Conservation (phyloP, 53 echinoderm and acorn worm species). For the Astropecten irregularis region DNA sequence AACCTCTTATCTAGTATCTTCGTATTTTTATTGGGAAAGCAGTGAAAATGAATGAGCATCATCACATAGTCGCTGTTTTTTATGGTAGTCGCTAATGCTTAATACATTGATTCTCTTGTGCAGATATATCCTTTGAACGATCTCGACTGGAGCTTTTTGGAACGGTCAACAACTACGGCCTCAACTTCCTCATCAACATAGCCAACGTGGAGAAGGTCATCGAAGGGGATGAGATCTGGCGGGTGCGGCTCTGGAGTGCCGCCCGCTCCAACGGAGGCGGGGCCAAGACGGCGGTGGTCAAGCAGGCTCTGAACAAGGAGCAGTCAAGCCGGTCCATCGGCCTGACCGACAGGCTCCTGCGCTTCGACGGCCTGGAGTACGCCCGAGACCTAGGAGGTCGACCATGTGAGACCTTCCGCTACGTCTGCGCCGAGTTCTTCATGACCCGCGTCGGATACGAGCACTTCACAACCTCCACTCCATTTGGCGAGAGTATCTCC, state of each 20-base stretch:
- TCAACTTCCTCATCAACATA: background rate
- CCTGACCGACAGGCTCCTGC: background rate
- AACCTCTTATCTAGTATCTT: no score
- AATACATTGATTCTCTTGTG: no score
- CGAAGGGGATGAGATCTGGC: constrained; percentile 8
- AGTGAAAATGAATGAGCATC: no score
- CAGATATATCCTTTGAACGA: constrained; percentile 18
- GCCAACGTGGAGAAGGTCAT: background rate
- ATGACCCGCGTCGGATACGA: constrained; percentile 16
- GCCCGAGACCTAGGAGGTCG: background rate
- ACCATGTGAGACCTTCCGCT: background rate
- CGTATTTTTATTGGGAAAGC: no score
- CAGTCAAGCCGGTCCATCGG: constrained; percentile 1
- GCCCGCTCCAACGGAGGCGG: background rate
- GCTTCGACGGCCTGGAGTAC: constrained; percentile 19
- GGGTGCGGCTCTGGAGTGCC: constrained; percentile 22
- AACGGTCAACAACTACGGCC: constrained; percentile 7
- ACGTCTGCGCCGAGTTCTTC: constrained; percentile 37
- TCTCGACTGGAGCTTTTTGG: background rate
- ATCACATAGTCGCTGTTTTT: no score
- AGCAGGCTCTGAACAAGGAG: constrained; percentile 18
- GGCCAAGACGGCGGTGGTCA: background rate
- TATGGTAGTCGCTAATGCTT: no score
- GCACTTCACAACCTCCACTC: background rate
- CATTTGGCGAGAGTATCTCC: background rate